phyloP scores from a whole-genome alignment of 2,888 invertebrate species.

The Cryptophagus acutangulus region DNA sequence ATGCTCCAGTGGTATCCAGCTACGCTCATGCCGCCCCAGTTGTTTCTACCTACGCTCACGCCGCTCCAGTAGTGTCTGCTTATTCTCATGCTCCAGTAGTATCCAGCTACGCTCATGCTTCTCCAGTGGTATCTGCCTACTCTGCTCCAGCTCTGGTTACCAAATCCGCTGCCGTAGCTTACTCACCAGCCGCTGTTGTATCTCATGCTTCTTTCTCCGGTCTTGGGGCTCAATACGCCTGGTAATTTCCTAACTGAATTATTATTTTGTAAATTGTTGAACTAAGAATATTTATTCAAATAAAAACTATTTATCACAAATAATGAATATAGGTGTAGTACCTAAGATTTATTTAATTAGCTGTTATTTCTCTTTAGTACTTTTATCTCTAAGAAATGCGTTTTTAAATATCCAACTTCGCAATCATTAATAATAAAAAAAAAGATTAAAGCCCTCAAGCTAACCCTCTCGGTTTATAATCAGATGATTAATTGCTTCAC shows the following conservation, averaged over 20 bases:
- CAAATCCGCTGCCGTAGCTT: conserved; percentile 44
- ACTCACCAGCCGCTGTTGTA: conserved; percentile 59
- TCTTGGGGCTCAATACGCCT: conserved; percentile 60
- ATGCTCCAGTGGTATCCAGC: conserved; percentile 31
- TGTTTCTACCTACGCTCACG: conserved; percentile 32
- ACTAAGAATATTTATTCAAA: conserved; percentile 10
- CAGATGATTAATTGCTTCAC: too few species aligned
- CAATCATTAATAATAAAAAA: too few species aligned
- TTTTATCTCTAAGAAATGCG: background rate
- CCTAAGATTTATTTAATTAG: too few species aligned
- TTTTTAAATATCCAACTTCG: background rate
- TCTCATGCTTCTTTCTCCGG: conserved; percentile 63
- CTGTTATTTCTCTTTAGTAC: too few species aligned
- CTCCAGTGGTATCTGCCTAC: conserved; percentile 50
- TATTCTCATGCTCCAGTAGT: conserved; percentile 16
- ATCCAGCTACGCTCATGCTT: conserved; percentile 39
- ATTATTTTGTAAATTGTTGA: conserved; percentile 13
- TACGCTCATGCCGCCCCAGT: conserved; percentile 9
- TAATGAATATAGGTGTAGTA: background rate
- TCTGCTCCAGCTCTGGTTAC: conserved; percentile 3
- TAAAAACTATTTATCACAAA: background rate
- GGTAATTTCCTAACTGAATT: conserved; percentile 46
- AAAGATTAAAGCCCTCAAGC: too few species aligned
- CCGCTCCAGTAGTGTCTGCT: conserved; percentile 53
- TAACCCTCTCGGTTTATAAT: too few species aligned